Conservation (phyloP, 2,888 invertebrate genomes). For the Harmothoe impar region DNA sequence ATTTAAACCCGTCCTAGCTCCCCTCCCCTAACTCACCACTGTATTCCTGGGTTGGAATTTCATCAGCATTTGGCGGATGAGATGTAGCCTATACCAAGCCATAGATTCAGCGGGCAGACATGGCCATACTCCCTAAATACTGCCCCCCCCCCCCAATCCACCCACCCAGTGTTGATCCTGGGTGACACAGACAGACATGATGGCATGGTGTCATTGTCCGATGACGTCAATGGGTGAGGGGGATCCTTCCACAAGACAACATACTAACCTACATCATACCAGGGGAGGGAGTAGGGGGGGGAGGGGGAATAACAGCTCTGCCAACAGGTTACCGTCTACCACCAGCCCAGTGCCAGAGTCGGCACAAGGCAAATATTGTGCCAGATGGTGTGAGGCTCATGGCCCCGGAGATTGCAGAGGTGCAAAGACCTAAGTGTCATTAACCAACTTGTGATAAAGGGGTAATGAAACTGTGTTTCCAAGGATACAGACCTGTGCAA, state of each 20-base stretch:
- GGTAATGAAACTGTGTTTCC: too few species aligned
- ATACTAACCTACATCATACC: background rate
- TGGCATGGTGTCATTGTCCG: slow-evolving; percentile 20
- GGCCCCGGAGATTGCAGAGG: background rate
- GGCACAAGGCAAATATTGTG: slow-evolving; percentile 16
- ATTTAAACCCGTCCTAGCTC: too few species aligned
- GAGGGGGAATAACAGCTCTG: background rate
- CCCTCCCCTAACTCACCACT: too few species aligned
- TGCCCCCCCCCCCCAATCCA: background rate
- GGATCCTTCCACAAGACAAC: slow-evolving; percentile 2
- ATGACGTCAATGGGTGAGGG: slow-evolving; percentile 16
- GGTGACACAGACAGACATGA: slow-evolving; percentile 24
- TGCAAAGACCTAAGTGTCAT: background rate
- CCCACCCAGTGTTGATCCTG: background rate
- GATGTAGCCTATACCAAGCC: too few species aligned
- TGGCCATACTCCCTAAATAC: background rate
- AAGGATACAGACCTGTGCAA: too few species aligned
- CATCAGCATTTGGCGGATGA: too few species aligned
- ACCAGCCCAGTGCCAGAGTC: slow-evolving; percentile 9
- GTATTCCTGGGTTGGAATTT: too few species aligned
- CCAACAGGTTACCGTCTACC: slow-evolving; percentile 26
- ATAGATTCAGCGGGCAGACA: background rate
- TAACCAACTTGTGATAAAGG: too few species aligned
- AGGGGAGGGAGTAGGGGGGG: background rate
- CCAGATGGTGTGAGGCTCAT: background rate